Evolutionary conservation across 2,113 vertebrate genomes (phyloP), one percentile per base, ranked within the genome.

Genomic region (Reinhardtius hippoglossoides): DNA sequence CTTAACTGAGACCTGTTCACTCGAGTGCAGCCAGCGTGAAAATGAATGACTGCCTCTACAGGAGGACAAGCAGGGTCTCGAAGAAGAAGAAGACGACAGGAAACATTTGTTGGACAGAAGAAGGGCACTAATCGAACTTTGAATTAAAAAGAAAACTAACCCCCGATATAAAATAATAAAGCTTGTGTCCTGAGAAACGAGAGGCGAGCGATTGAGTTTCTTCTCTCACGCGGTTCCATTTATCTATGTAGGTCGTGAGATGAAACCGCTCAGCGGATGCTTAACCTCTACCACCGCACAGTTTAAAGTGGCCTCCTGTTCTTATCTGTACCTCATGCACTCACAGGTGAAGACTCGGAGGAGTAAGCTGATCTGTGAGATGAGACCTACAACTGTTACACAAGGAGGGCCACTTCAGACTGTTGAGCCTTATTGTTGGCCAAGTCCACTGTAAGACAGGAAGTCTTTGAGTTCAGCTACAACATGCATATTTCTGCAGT

Each of bases 371-470:
- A 21, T 44, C 60, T 69, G 8, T 55, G 20, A 59, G 54, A 67
- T 71, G 48, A 78, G 44, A 63, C 24, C 31, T 44, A 21, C 55
- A 35, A 56, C 13, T 54, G 12, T 37, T 24, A 55, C 7, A 35
- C 16, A 66, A 58, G 46, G 52, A n/a, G 3, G 65, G 76, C 85
- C 82, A 85, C 80, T 82, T 81, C 42, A 90, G 56, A 87, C 80
- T 76, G 75, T 55, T 71, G 76, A 80, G 20, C 46, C 52, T 5
- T 8, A 75, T 23, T 62, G 62, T 60, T 46, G 68, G 65, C 67
- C 12, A 5, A 62, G 57, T 50, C 5, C 54, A 87, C 61, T 87
- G 82, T 89, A 90, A 91, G 91, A 87, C 87, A 88, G 89, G 84
- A 85, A 65, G 74, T 68, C 35, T 52, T 24, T 12, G 66, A 58